Evolutionary conservation across 1,140 invertebrate genomes (phyloP).

Genomic region (Acromyrmex charruanus): DNA sequence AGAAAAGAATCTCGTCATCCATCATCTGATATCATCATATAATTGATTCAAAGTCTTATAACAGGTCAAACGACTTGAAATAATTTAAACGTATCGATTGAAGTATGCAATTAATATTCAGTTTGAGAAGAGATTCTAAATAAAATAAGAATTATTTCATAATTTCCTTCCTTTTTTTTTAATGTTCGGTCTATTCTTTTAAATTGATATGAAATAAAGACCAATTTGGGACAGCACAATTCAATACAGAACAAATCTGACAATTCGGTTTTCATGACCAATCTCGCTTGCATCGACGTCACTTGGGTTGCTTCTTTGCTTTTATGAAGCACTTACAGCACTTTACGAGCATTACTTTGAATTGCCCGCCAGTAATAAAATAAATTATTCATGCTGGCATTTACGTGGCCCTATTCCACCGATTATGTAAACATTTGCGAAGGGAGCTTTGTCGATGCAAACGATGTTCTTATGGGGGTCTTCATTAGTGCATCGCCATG

Average conservation of each 20-base stretch:
- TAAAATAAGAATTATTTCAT: not conserved
- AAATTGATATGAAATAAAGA: slow-evolving; percentile 7
- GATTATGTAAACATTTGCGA: slow-evolving; percentile 51
- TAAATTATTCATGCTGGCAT: slow-evolving; percentile 57
- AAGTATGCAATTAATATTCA: slow-evolving; percentile 3
- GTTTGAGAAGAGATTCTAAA: not conserved
- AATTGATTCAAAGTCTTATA: not conserved
- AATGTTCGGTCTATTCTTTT: not conserved
- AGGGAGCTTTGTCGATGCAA: slow-evolving; percentile 21
- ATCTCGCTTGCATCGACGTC: slow-evolving; percentile 10
- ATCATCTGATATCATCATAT: not conserved
- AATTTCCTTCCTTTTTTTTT: not conserved
- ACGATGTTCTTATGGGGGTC: not conserved
- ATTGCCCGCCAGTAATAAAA: slow-evolving; percentile 24
- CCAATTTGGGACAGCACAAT: not conserved
- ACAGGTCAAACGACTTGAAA: not conserved
- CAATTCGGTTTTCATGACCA: slow-evolving; percentile 36
- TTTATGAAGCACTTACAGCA: slow-evolving; percentile 44
- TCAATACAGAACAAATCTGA: slow-evolving; percentile 17
- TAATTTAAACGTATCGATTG: not conserved
- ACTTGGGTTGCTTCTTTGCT: slow-evolving; percentile 10
- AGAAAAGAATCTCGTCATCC: not conserved
- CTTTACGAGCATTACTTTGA: slow-evolving; percentile 50
- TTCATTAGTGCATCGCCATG: slow-evolving; percentile 40
- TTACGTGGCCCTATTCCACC: slow-evolving; percentile 16